Evolutionary conservation across 2,888 invertebrate genomes (phyloP), one percentile per base, ranked within the genome.

Genomic region (Eupithecia centaureata): DNA sequence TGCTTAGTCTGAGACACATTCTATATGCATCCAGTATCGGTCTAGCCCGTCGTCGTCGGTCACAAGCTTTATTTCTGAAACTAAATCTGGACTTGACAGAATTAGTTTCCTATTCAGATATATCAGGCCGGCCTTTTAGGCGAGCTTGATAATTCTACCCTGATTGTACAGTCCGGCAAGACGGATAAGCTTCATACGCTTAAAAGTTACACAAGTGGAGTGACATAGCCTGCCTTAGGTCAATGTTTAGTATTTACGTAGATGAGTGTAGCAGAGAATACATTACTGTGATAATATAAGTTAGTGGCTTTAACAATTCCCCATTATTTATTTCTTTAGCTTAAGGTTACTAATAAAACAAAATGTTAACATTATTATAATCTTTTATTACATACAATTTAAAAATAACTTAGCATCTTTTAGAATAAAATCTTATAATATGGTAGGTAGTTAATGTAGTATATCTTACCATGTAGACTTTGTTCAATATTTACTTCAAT

Each of bases 321-420:
- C 52, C n/a, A 51, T 30, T 65, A 70, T 63, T 61, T 61, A 62
- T 57, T 63, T 47, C 33, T 22, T 25, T 61, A 61, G 8, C 38
- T 27, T 47, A 28, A 42, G 51, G 25, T 57, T 51, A 38, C 57
- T 22, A 71, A 68, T 68, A 67, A 68, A 70, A 65, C 57, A 59
- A 73, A 68, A 68, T 64, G 56, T 65, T 69, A 76, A 51, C 73
- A 70, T 80, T 77, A 82, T 76, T 83, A 84, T 57, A 57, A 57
- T 79, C 76, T 83, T 87, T 85, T 87, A 87, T 82, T 90, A 87
- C 81, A 90, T 85, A 78, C 74, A 79, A 85, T 86, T 88, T 84
- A 83, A 88, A 86, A 87, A 87, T 89, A 87, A 85, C 87, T 85
- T 86, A 87, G 70, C 68, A 73, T 74, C 72, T 76, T 73, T 75